These are phyloP conservation scores for Watsonalla cultraria DNA, from an alignment of 2,888 invertebrate species.

Conservation along the genomic window DNA sequence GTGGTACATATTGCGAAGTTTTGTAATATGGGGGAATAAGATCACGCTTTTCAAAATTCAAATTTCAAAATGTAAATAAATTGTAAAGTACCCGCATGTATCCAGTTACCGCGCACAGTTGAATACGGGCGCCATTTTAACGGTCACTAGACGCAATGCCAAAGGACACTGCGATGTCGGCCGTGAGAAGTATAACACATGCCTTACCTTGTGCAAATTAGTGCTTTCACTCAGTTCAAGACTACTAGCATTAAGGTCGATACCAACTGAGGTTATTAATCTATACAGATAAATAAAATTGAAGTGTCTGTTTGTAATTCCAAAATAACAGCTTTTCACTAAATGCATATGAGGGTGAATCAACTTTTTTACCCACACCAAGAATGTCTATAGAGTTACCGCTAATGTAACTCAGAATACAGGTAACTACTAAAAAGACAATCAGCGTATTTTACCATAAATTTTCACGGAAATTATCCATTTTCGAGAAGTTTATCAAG, in stretches of 20 bases:
- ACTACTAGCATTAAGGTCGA: conserved; percentile 8
- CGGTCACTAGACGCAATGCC: not conserved
- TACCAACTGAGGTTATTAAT: conserved; percentile 6
- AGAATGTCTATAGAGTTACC: too few species aligned
- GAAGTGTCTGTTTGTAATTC: too few species aligned
- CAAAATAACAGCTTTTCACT: too few species aligned
- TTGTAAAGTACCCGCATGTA: not conserved
- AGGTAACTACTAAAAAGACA: too few species aligned
- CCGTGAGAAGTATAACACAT: conserved; percentile 30
- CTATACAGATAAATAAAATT: too few species aligned
- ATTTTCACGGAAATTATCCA: too few species aligned
- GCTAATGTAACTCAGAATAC: too few species aligned
- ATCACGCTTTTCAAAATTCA: too few species aligned
- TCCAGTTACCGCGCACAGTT: not conserved
- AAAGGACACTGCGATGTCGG: not conserved
- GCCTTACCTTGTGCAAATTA: conserved; percentile 25
- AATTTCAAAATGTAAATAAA: not conserved
- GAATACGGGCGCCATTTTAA: not conserved
- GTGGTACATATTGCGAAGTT: not conserved
- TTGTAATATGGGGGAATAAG: not conserved
- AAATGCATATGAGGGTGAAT: too few species aligned
- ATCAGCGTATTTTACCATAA: too few species aligned
- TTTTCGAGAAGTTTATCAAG: too few species aligned
- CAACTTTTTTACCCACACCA: too few species aligned
- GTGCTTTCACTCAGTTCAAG: conserved; percentile 13